Evolutionary conservation across 1,140 invertebrate species (phyloP), one percentile per base, ranked within the genome.

Genomic region (Cydia pomonella): DNA sequence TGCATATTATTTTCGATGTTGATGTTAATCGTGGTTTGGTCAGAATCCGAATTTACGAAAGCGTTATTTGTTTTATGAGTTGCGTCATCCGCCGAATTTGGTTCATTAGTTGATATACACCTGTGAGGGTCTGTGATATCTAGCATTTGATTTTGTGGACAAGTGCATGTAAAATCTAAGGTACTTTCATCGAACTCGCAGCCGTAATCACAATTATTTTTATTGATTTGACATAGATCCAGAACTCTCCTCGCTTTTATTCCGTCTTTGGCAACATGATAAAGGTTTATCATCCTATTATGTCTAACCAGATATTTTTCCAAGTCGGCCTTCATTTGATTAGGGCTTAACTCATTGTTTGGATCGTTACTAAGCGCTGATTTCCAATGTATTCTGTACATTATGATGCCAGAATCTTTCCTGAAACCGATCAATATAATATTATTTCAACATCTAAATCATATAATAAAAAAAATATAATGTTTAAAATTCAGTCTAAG

Each of bases 211-310:
- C 97, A 98, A 2, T 94, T 94, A 74, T 96, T 95, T 82, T 96
- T 97, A 78, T 95, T 94, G 59, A 95, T 94, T 84, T 96, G 95
- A 90, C 97, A 98, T 29, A 95, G 89, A 92, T 98, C 96, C 1
- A 95, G 79, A 18, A 97, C 91, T 73, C 89, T 89, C 66, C 90
- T 87, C 3, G 93, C 80, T 27, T 79, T 77, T 7, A 95, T 82
- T 33, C 92, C 91, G 27, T 93, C 92, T 72, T 93, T 85, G 33
- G 92, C 87, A 59, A 95, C 83, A 72, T 94, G 92, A 83, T 95
- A 95, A 9, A 93, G 90, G 74, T 88, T 93, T 44, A 95, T 86
- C 83, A 93, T 94, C 73, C 93, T 93, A 74, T 92, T 85, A 80
- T 94, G 91, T 38, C 82, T 81, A 64, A 88, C 82, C 1, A 95